Conservation (phyloP, 2,113 vertebrate species). For the Condylura cristata region DNA sequence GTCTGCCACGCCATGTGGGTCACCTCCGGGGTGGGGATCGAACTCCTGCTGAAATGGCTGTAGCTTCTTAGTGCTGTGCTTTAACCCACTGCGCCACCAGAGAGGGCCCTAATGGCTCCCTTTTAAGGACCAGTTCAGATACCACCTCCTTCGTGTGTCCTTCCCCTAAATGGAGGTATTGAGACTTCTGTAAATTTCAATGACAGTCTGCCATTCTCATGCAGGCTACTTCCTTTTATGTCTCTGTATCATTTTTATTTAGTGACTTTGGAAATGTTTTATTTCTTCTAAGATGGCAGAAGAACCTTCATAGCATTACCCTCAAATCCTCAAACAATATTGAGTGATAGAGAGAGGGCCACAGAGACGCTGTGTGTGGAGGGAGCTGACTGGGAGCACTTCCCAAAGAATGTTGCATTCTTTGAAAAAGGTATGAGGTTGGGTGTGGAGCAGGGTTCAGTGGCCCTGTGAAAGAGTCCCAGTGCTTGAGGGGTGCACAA, state of each 20-base stretch:
- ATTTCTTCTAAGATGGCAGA: not conserved
- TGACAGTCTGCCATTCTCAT: not conserved
- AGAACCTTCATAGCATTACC: not conserved
- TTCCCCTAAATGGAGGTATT: not conserved
- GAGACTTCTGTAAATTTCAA: not conserved
- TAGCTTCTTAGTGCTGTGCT: no score
- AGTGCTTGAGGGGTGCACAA: not conserved
- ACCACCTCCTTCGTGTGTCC: not conserved
- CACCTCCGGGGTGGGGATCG: no score
- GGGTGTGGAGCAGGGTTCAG: not conserved
- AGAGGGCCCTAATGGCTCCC: not conserved
- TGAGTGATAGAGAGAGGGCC: not conserved
- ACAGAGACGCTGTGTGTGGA: not conserved
- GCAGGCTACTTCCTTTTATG: not conserved
- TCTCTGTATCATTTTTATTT: not conserved
- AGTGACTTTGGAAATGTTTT: not conserved
- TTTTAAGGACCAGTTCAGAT: not conserved
- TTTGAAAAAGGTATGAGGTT: not conserved
- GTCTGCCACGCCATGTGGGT: no score
- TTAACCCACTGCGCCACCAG: no score
- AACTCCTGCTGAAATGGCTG: no score
- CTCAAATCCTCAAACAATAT: not conserved
- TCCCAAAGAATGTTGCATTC: not conserved
- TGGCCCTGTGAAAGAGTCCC: not conserved
- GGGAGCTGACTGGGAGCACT: not conserved